Conservation (phyloP, 1,140 invertebrate genomes). For the Caenorhabditis brenneri region DNA sequence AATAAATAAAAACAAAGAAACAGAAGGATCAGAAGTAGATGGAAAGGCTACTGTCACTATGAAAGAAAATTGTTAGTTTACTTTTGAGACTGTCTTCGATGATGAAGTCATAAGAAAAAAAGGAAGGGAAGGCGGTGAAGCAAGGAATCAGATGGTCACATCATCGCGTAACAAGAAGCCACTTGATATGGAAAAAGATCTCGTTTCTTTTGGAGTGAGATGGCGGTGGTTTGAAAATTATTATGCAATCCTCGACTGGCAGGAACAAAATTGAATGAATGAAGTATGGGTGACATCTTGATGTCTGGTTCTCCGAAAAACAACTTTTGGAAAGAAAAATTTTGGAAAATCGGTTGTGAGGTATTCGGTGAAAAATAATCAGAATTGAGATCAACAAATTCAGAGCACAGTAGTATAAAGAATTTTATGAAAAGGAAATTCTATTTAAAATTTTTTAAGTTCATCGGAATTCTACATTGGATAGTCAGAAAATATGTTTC, state of each 20-base stretch:
- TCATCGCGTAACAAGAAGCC: slow-evolving; percentile 39
- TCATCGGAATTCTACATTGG: no score
- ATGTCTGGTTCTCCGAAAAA: slow-evolving; percentile 14
- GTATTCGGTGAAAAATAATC: no score
- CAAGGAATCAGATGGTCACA: slow-evolving; percentile 39
- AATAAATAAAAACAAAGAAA: neutral
- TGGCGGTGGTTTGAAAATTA: slow-evolving; percentile 37
- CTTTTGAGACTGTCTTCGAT: slow-evolving; percentile 16
- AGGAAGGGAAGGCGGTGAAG: slow-evolving; percentile 8
- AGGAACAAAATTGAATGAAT: slow-evolving; percentile 34
- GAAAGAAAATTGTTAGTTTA: slow-evolving; percentile 2
- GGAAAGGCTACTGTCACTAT: neutral
- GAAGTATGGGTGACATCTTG: neutral
- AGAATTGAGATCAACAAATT: no score
- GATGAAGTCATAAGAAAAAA: neutral
- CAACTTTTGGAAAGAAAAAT: neutral
- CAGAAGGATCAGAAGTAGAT: neutral
- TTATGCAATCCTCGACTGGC: slow-evolving; percentile 40
- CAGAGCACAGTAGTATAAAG: no score
- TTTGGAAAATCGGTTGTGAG: neutral
- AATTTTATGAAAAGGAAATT: no score
- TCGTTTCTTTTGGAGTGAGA: neutral
- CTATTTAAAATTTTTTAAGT: no score
- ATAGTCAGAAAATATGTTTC: no score
- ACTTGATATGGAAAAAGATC: slow-evolving; percentile 33